Percentiles rank a stretch among this genome's conserved stretches.
Evolutionary conservation across 2,888 invertebrate genomes (phyloP).

Genomic region (Spilarctia lutea): DNA sequence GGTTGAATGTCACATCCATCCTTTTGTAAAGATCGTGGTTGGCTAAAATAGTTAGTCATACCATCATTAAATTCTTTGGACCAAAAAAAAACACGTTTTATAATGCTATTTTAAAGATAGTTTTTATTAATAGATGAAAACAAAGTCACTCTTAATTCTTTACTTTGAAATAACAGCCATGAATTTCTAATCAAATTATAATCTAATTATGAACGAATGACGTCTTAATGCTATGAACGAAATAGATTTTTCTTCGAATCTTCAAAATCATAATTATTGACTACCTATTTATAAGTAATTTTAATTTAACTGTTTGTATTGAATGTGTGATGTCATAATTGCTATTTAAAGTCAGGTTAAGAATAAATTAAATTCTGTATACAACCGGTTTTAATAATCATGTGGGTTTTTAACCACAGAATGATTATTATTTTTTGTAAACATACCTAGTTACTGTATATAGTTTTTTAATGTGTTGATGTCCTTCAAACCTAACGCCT

Average conservation of each 20-base stretch:
- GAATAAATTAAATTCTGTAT: conserved; percentile 13
- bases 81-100: neutral
- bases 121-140: neutral
- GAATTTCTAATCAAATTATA: neutral
- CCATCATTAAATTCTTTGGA: neutral
- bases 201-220: neutral
- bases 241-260: neutral
- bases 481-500: neutral
- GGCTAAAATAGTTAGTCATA: conserved; percentile 11
- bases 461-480: neutral
- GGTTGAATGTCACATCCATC: conserved; percentile 1
- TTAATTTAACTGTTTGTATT: neutral
- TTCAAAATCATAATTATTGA: neutral
- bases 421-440: neutral
- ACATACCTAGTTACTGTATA: neutral
- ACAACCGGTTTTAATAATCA: conserved; percentile 19
- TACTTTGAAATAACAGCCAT: neutral
- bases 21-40: conserved; percentile 4
- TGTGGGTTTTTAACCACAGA: neutral
- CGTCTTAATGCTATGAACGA: neutral
- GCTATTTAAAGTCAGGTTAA: conserved; percentile 12
- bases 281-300: neutral
- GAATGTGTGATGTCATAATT: conserved; percentile 11
- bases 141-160: neutral
- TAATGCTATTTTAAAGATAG: neutral